Evolutionary conservation across 2,888 invertebrate species (phyloP).

Genomic region (Calliopum simillimum): DNA sequence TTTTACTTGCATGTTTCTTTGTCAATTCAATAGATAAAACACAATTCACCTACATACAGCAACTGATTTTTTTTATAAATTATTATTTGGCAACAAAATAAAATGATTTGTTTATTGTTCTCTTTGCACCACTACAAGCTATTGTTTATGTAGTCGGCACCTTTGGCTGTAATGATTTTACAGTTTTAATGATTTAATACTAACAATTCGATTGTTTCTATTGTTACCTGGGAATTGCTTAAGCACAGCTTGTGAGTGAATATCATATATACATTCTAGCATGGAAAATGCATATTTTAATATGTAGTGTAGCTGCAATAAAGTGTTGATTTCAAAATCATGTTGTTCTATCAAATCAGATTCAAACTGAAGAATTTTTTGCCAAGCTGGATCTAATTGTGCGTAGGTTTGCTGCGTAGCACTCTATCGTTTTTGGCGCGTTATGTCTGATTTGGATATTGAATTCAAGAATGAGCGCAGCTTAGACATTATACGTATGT

Average conservation of each 20-base stretch:
- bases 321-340: slow-evolving; percentile 62
- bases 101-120: no score
- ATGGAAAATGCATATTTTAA: slow-evolving; percentile 60
- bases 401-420: slow-evolving; percentile 67
- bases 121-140: no score
- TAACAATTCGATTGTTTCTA: not conserved
- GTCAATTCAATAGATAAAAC: no score
- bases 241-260: slow-evolving; percentile 62
- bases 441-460: slow-evolving; percentile 52
- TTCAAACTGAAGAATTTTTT: slow-evolving; percentile 64
- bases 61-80: no score
- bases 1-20: no score
- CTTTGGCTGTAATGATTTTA: slow-evolving; percentile 41
- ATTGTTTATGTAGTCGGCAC: no score
- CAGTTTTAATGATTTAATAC: not conserved
- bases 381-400: slow-evolving; percentile 63
- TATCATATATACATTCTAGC: slow-evolving; percentile 63
- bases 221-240: slow-evolving; percentile 49
- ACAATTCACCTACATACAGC: no score
- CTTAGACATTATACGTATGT: slow-evolving; percentile 57
- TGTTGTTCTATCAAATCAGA: slow-evolving; percentile 64
- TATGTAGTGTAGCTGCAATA: slow-evolving; percentile 63
- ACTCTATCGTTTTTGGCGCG: slow-evolving; percentile 68
- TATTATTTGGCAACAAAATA: no score
- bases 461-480: slow-evolving; percentile 64